Evolutionary conservation across 1,140 invertebrate species (phyloP).

Genomic region (Scaptomyza hsui): DNA sequence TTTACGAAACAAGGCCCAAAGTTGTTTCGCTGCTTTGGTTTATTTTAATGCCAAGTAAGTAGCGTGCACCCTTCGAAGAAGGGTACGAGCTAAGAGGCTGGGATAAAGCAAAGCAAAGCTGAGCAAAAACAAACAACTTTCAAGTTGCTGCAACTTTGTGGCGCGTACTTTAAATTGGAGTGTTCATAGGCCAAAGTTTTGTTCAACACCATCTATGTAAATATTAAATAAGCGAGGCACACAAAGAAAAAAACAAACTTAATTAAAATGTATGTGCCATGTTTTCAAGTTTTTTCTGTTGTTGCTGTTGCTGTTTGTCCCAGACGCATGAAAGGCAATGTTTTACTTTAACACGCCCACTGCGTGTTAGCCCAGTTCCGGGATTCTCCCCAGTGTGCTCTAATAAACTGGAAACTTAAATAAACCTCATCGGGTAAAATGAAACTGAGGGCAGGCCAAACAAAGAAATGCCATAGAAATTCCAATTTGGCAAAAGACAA

Average conservation of each 20-base stretch:
- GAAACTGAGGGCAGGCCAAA: constrained; percentile 30
- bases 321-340: constrained; percentile 14
- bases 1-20: constrained; percentile 36
- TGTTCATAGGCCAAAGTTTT: constrained; percentile 35
- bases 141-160: constrained; percentile 35
- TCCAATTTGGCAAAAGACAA: constrained; percentile 41
- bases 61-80: neutral
- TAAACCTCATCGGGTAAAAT: constrained; percentile 43
- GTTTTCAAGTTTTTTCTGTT: constrained; percentile 19
- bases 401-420: constrained; percentile 62
- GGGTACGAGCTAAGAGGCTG: neutral
- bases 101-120: constrained; percentile 14
- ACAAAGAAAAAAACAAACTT: constrained; percentile 65
- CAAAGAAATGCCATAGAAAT: constrained; percentile 60
- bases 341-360: constrained; percentile 14
- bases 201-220: constrained; percentile 59
- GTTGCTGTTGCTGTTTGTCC: constrained; percentile 8
- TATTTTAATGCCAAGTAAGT: constrained; percentile 34
- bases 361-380: constrained; percentile 10
- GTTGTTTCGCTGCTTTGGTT: constrained; percentile 39
- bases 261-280: constrained; percentile 77
- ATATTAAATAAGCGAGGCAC: constrained; percentile 60
- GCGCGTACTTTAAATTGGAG: constrained; percentile 18
- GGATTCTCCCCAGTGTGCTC: constrained; percentile 35
- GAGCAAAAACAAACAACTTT: constrained; percentile 47